Conservation (phyloP, 2,113 vertebrate species). For the Tylochromis polylepis region DNA sequence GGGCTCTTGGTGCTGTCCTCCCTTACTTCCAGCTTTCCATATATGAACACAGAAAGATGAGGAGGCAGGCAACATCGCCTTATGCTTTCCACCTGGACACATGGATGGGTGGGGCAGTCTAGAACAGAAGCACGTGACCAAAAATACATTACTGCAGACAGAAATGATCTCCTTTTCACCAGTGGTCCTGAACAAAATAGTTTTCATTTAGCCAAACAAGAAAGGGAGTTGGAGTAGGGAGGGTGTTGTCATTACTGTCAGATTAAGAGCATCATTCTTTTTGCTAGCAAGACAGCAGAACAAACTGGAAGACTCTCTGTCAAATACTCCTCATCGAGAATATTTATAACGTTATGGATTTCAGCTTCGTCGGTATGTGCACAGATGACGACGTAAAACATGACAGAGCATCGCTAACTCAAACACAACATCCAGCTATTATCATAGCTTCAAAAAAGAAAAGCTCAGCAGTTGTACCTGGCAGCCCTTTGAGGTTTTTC, state of each 20-base stretch:
- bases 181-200: accelerated
- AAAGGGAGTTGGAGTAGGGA: accelerated
- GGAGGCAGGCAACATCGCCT: background rate
- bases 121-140: background rate
- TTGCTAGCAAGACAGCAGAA: background rate
- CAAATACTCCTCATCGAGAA: background rate
- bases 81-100: background rate
- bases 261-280: background rate
- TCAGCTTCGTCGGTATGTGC: background rate
- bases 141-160: background rate
- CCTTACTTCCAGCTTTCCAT: background rate
- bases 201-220: background rate
- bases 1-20: background rate
- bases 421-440: background rate
- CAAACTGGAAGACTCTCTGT: background rate
- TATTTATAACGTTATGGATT: background rate
- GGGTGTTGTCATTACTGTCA: background rate
- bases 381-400: background rate
- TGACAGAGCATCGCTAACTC: background rate
- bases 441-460: background rate
- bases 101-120: background rate
- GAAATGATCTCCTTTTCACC: background rate
- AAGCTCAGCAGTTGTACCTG: background rate
- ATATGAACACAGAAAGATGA: background rate
- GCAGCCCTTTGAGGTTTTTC: slow-evolving; percentile 19